Conservation (phyloP, 2,888 invertebrate species). For the Eumacrocentrus americanus region DNA sequence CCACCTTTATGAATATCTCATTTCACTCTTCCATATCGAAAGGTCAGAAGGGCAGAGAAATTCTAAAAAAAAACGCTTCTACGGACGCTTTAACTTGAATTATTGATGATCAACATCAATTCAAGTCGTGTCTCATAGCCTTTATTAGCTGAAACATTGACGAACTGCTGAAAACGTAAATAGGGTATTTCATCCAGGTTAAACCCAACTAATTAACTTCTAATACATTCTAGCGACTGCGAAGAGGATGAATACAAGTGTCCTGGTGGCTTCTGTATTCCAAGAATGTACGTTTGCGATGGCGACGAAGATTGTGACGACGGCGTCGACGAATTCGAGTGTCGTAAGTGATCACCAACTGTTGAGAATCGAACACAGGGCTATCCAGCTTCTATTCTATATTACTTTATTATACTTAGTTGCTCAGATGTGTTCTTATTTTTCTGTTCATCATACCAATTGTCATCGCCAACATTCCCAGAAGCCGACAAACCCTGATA, state of each 20-base stretch:
- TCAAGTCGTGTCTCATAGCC: slow-evolving; percentile 17
- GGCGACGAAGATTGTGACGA: slow-evolving; percentile 83
- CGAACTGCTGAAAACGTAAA: neutral
- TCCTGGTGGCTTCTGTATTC: slow-evolving; percentile 79
- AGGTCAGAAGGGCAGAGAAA: neutral
- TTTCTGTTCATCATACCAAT: no score
- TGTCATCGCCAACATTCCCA: no score
- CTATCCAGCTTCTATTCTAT: no score
- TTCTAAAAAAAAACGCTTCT: neutral
- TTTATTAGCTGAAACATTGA: neutral
- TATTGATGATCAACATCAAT: slow-evolving; percentile 13
- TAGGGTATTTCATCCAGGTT: no score
- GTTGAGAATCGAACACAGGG: neutral
- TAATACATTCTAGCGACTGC: slow-evolving; percentile 63
- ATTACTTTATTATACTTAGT: no score
- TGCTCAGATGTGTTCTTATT: no score
- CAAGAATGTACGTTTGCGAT: slow-evolving; percentile 77
- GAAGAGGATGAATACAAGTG: slow-evolving; percentile 77
- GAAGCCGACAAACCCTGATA: no score
- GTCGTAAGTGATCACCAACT: slow-evolving; percentile 61
- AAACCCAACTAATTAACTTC: no score
- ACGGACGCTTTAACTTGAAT: neutral
- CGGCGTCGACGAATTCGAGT: slow-evolving; percentile 78
- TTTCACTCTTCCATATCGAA: no score
- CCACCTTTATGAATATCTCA: no score